Evolutionary conservation across 2,113 vertebrate genomes (phyloP).

Genomic region (Acinonyx jubatus): DNA sequence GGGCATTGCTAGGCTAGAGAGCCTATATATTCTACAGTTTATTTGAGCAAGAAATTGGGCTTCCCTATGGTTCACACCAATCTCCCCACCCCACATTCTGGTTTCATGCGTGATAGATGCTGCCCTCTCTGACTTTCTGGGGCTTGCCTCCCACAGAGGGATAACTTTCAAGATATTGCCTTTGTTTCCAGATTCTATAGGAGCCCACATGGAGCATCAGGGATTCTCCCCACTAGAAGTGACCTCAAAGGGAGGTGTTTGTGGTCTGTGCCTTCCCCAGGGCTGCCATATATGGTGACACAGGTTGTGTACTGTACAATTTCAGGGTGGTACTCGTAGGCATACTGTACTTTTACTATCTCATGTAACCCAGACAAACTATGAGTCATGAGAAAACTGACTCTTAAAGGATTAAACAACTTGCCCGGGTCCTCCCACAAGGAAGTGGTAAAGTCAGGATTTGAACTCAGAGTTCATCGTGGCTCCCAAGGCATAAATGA

Average conservation of each 20-base stretch:
- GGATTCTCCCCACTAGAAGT: not conserved
- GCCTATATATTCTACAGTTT: not conserved
- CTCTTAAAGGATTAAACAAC: not conserved
- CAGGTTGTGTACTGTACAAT: no score
- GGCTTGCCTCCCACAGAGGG: not conserved
- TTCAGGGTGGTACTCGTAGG: not conserved
- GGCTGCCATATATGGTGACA: fast-evolving
- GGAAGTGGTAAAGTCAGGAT: not conserved
- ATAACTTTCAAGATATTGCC: not conserved
- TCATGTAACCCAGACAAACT: not conserved
- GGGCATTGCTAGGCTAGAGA: not conserved
- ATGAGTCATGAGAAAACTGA: not conserved
- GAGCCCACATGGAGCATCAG: not conserved
- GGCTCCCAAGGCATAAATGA: not conserved
- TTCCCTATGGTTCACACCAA: not conserved
- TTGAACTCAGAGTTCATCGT: not conserved
- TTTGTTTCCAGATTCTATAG: not conserved
- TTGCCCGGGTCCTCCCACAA: not conserved
- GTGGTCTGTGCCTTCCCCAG: not conserved
- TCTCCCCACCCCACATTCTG: not conserved
- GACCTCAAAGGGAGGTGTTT: not conserved
- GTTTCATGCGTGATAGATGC: not conserved
- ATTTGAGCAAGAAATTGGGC: not conserved
- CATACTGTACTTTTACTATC: not conserved
- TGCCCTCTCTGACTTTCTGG: not conserved